Conservation (phyloP, 2,113 vertebrate genomes). For the Plestiodon gilberti region DNA sequence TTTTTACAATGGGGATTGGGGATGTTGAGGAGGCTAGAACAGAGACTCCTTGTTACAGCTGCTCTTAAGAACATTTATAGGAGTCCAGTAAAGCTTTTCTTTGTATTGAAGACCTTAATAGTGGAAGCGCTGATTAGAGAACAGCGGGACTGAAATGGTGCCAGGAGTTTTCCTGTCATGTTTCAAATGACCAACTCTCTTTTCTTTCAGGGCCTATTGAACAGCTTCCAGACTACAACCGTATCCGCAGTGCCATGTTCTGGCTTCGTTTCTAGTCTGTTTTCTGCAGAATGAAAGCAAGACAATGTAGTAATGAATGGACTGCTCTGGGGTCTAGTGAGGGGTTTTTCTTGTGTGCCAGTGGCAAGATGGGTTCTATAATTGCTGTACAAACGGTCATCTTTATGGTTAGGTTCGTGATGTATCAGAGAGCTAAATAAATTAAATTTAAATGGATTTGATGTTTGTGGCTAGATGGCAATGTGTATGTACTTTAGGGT, state of each 20-base stretch:
- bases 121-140: not conserved
- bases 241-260: conserved; percentile 93
- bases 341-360: conserved; percentile 18
- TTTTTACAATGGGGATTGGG: not conserved
- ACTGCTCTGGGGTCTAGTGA: not conserved
- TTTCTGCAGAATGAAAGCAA: conserved; percentile 12
- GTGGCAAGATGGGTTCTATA: conserved; percentile 22
- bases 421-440: conserved; percentile 50
- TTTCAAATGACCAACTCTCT: conserved; percentile 51
- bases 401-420: conserved; percentile 35
- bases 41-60: not conserved
- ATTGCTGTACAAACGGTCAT: conserved; percentile 16
- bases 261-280: conserved; percentile 88
- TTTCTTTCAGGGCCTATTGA: conserved; percentile 87
- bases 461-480: not conserved
- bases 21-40: not conserved
- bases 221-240: conserved; percentile 95
- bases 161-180: not conserved
- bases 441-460: conserved; percentile 36
- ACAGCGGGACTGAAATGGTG: not conserved
- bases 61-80: not conserved
- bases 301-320: conserved; percentile 26
- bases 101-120: not conserved
- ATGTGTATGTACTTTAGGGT: not conserved
- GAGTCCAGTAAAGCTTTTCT: not conserved